Base-by-base conservation (phyloP, 2,113 vertebrate species). In the Gymnorhina tibicen region DNA sequence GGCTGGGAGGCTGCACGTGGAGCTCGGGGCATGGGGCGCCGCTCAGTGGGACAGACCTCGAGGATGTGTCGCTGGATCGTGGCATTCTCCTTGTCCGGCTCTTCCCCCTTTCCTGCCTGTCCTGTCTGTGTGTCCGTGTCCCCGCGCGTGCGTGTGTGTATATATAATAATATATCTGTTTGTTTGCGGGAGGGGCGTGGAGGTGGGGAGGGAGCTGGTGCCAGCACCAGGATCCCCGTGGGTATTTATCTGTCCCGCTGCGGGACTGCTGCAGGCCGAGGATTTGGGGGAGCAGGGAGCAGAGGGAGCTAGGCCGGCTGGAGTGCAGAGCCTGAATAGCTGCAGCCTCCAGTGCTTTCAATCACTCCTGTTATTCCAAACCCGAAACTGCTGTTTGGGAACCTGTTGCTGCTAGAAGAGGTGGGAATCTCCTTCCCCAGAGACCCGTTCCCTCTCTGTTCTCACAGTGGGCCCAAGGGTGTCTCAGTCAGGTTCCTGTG, bases 351-450 rank as follows among this genome's bases (percentile, higher is more conserved):
- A 46, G 68, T 13, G 53, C 95, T 96, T 91, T 91, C 96, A 92
- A 52, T 96, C 67, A 87, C 95, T 97, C 95, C 89, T 93, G 11
- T 35, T 55, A 35, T 88, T 91, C 90, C 73, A 30, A 86, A 95
- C 96, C 44, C 19, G 9, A 74, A 88, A 74, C 90, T 92, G 96
- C 95, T 95, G 92, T 87, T 92, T 94, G 94, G 96, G 85, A 95
- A 93, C 74, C 84, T 77, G 94, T 96, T 95, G 97, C 94, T 97
- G 93, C 95, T 97, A 95, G 91, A 97, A 96, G 96, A 96, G 79
- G 67, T 63, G 94, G 85, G 95, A 93, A 92, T 79, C 47, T 95
- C 82, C 81, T 94, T 93, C 94, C 94, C 79, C 17, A 33, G 84
- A 93, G 79, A 64, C 74, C 60, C 55, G 44, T 91, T 63, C 85